Evolutionary conservation across 2,797 vertebrate genomes (phyloP).

Genomic region (Gadopsis marmoratus): DNA sequence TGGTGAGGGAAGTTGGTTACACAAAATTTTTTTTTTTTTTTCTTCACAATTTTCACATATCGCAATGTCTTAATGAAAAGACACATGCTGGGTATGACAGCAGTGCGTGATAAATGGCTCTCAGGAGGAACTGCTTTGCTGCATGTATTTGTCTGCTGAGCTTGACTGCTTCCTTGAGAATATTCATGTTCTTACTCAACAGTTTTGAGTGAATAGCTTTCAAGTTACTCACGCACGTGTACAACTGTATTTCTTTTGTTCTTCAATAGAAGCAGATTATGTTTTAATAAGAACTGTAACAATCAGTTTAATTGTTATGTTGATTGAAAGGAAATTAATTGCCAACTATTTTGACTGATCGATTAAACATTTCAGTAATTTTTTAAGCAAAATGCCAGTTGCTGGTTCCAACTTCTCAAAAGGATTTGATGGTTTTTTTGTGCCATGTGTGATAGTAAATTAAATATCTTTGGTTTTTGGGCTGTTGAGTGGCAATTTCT

Average conservation of each 20-base stretch:
- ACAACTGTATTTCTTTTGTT: not conserved
- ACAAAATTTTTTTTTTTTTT: conserved; percentile 15
- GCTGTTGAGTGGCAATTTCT: too few species aligned
- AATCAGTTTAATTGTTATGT: not conserved
- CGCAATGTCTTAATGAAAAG: conserved; percentile 1
- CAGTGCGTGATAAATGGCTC: conserved; percentile 23
- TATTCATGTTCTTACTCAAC: not conserved
- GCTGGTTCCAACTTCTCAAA: too few species aligned
- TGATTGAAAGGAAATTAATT: not conserved
- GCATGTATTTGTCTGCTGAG: conserved; percentile 12
- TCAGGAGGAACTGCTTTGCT: conserved; percentile 1
- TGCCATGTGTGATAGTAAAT: too few species aligned
- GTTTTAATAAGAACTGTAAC: not conserved
- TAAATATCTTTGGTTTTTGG: too few species aligned
- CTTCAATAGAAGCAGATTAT: not conserved
- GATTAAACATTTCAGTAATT: too few species aligned
- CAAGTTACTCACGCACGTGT: not conserved
- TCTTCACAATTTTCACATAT: conserved; percentile 20
- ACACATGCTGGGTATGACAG: conserved; percentile 18
- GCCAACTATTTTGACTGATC: too few species aligned
- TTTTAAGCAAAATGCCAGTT: too few species aligned
- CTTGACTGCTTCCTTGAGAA: conserved; percentile 3
- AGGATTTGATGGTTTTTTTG: too few species aligned
- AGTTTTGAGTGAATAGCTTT: not conserved
- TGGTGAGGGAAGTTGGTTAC: conserved; percentile 62